Conservation (phyloP, 2,888 invertebrate genomes). For the Coelopa pilipes region DNA sequence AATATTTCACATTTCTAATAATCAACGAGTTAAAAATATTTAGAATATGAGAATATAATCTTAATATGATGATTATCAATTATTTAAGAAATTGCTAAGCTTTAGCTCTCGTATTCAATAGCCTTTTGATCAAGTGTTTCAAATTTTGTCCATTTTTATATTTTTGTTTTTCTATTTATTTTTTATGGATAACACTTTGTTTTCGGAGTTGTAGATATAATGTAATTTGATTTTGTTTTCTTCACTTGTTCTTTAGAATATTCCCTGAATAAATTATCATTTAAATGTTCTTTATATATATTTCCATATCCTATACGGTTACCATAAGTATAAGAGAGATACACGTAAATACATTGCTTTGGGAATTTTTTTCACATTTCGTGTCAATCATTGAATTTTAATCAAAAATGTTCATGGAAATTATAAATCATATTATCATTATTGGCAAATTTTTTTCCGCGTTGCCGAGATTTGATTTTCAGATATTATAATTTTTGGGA, state of each 20-base stretch:
- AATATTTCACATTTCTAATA: constrained; percentile 24
- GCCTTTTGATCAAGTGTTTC: constrained; percentile 29
- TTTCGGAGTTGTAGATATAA: background rate
- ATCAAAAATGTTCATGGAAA: background rate
- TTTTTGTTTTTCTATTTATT: constrained; percentile 1
- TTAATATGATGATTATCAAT: constrained; percentile 27
- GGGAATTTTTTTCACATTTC: constrained; percentile 3
- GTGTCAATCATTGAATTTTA: background rate
- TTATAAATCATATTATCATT: background rate
- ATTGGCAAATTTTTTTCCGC: background rate
- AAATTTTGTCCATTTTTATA: constrained; percentile 5
- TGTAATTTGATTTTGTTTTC: constrained; percentile 23
- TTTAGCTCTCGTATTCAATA: constrained; percentile 15
- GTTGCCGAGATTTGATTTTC: background rate
- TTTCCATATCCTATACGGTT: constrained; percentile 11
- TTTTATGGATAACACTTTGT: background rate
- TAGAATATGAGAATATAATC: constrained; percentile 32
- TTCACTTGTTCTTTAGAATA: constrained; percentile 27
- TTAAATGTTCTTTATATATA: constrained; percentile 22
- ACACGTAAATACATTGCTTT: constrained; percentile 25
- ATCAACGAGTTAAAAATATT: constrained; percentile 31
- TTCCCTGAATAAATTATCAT: constrained; percentile 35
- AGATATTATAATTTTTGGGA: background rate
- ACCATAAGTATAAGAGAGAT: constrained; percentile 10
- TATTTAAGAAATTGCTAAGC: constrained; percentile 30